phyloP scores from a whole-genome alignment of 2,113 vertebrate genomes.

The Opisthocomus hoazin region DNA sequence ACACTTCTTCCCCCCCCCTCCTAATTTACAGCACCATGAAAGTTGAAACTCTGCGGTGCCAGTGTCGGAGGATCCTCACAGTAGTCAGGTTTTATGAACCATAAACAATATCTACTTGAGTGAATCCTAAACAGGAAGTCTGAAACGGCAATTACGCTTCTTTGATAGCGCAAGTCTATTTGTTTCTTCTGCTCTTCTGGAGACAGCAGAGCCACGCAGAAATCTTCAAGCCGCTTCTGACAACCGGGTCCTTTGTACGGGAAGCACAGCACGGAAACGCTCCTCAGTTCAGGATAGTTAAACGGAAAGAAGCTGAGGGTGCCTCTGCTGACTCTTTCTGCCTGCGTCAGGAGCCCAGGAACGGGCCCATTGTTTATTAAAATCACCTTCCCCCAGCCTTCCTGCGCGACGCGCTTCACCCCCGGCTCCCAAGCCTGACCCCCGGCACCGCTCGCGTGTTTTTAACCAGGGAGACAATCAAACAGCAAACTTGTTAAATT shows the following conservation, averaged over 20 bases:
- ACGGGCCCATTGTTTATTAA: not conserved
- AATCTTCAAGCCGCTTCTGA: conserved; percentile 2
- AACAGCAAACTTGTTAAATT: not conserved
- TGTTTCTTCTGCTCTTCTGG: conserved; percentile 20
- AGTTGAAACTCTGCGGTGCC: conserved; percentile 60
- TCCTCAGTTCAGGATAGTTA: not conserved
- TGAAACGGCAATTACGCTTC: conserved; percentile 35
- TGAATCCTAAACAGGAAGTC: conserved; percentile 71
- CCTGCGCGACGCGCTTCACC: not conserved
- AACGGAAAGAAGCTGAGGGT: not conserved
- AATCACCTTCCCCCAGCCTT: not conserved
- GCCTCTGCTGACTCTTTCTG: not conserved
- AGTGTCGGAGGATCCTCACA: conserved; percentile 68
- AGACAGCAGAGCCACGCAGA: not conserved
- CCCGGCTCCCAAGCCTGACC: not conserved
- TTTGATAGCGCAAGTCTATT: conserved; percentile 17
- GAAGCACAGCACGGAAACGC: not conserved
- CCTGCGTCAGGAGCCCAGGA: not conserved
- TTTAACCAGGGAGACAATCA: not conserved
- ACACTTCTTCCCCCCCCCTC: conserved; percentile 4
- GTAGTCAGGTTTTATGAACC: conserved; percentile 77
- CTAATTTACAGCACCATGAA: conserved; percentile 76
- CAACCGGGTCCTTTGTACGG: not conserved
- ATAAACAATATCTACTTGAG: conserved; percentile 72
- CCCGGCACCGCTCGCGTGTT: not conserved